A percentile compares a stretch with the other conserved stretches of the same genome.
These are phyloP conservation scores for Novumbra hubbsi DNA, from an alignment of 2,797 vertebrate genomes.

Conservation along the genomic window DNA sequence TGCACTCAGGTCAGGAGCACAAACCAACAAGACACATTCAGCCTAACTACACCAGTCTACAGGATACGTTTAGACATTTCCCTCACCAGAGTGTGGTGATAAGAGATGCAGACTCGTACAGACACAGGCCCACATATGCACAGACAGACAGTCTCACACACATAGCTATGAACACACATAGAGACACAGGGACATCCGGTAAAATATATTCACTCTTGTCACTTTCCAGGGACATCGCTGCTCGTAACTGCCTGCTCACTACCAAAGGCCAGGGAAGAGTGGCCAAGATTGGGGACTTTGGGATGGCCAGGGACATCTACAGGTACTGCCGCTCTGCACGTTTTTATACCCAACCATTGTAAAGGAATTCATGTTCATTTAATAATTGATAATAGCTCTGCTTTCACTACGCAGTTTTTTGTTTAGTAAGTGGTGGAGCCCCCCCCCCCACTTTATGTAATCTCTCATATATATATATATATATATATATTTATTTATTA, in stretches of 20 bases:
- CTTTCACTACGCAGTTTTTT: too few relatives aligned
- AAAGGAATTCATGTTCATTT: background rate
- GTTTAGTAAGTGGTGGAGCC: too few relatives aligned
- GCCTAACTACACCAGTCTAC: background rate
- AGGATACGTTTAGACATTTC: background rate
- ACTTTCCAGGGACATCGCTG: slow-evolving; percentile 89
- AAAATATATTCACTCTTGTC: background rate
- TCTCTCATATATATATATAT: too few relatives aligned
- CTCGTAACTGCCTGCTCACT: slow-evolving; percentile 95
- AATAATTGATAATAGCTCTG: too few relatives aligned
- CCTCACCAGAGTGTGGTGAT: background rate
- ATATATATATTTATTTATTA: too few relatives aligned
- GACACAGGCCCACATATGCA: background rate
- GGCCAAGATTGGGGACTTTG: slow-evolving; percentile 98
- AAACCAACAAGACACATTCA: background rate
- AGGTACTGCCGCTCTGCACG: slow-evolving; percentile 72
- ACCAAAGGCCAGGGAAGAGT: slow-evolving; percentile 89
- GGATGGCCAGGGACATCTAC: slow-evolving; percentile 99
- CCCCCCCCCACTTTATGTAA: too few relatives aligned
- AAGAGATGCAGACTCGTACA: background rate
- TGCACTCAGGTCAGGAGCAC: background rate
- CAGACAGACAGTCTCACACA: background rate
- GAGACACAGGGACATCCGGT: background rate
- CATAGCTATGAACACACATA: background rate
- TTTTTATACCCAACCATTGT: background rate